Evolutionary conservation across 2,113 vertebrate species (phyloP).

Genomic region (Oncorhynchus kisutch): DNA sequence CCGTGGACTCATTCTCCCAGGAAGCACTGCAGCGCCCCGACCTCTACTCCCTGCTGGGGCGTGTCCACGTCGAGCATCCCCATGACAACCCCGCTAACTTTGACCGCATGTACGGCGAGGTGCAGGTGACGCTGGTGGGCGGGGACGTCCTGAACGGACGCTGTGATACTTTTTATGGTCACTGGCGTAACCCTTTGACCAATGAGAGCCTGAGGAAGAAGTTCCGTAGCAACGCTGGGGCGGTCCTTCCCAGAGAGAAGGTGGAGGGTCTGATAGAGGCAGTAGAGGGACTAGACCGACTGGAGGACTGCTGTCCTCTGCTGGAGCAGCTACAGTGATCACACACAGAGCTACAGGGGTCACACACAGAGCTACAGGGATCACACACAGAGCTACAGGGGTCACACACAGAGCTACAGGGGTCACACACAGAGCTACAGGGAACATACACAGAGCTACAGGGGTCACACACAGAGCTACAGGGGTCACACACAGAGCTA

Average conservation of each 20-base stretch:
- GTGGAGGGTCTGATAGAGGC: conserved; percentile 66
- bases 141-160: conserved; percentile 77
- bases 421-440: conserved; percentile 60
- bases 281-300: conserved; percentile 59
- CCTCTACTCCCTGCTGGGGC: conserved; percentile 74
- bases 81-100: conserved; percentile 83
- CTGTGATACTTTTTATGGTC: conserved; percentile 89
- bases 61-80: conserved; percentile 82
- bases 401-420: conserved; percentile 64
- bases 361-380: too few relatives aligned
- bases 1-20: conserved; percentile 72
- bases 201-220: conserved; percentile 81
- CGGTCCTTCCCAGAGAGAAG: conserved; percentile 69
- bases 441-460: conserved; percentile 64
- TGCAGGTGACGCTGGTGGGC: conserved; percentile 74
- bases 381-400: conserved; percentile 61
- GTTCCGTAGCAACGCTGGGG: conserved; percentile 76
- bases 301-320: conserved; percentile 56
- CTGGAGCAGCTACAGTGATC: conserved; percentile 73
- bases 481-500: conserved; percentile 62
- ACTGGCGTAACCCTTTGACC: conserved; percentile 87
- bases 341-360: too few relatives aligned
- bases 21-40: conserved; percentile 70
- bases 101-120: conserved; percentile 82
- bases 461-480: conserved; percentile 60